Evolutionary conservation across 2,888 invertebrate species (phyloP).

Genomic region (Heterodera filipjevi): DNA sequence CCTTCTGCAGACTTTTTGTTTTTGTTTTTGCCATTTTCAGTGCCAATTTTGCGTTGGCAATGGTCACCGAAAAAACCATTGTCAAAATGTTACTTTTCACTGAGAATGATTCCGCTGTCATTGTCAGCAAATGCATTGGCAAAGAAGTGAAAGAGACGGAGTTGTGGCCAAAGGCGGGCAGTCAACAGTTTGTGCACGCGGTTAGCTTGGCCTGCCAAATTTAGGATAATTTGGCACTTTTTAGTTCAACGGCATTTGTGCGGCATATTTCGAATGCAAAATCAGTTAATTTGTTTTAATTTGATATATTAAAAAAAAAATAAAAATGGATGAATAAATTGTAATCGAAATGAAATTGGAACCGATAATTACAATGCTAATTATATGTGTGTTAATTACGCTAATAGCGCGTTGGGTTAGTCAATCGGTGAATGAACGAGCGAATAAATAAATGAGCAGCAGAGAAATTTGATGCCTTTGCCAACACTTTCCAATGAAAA

Average conservation of each 20-base stretch:
- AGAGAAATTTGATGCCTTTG: no score
- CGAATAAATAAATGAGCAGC: no score
- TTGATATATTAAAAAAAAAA: background rate
- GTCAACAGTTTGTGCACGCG: background rate
- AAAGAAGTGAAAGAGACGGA: background rate
- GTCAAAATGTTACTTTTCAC: background rate
- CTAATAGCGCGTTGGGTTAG: background rate
- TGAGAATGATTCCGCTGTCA: background rate
- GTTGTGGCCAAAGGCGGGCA: background rate
- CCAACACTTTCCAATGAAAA: no score
- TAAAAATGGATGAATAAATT: background rate
- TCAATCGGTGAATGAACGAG: background rate
- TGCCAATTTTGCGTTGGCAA: background rate
- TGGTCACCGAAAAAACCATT: background rate
- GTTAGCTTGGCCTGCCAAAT: background rate
- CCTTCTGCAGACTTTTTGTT: no score
- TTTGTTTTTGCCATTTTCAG: background rate
- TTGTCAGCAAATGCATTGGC: background rate
- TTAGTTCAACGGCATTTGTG: background rate
- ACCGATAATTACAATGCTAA: background rate
- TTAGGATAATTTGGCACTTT: background rate
- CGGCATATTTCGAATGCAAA: background rate
- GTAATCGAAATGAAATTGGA: background rate
- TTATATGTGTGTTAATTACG: background rate
- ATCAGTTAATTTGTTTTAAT: background rate